These are phyloP conservation scores for Bombycilla garrulus DNA, from an alignment of 2,113 vertebrate genomes.

Conservation along the genomic window DNA sequence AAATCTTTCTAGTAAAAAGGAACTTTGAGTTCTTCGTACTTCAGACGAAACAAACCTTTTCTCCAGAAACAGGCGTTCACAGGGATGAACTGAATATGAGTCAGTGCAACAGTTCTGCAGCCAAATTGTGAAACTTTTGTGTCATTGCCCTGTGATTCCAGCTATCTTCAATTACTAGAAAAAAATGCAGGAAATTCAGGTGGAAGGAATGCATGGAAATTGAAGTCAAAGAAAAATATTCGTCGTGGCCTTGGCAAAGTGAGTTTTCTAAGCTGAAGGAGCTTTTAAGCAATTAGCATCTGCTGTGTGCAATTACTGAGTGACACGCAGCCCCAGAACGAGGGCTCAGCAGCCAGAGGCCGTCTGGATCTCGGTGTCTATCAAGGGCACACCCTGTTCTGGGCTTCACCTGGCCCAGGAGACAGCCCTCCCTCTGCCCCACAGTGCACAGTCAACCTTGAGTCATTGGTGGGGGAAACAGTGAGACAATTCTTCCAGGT, in stretches of 20 bases:
- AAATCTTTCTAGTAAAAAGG: neutral
- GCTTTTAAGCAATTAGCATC: constrained; percentile 35
- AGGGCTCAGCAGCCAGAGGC: neutral
- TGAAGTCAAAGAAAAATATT: constrained; percentile 46
- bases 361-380: constrained; percentile 16
- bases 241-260: neutral
- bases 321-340: constrained; percentile 17
- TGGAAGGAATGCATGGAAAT: constrained; percentile 55
- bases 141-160: constrained; percentile 33
- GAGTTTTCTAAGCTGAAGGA: constrained; percentile 14
- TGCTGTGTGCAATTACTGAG: neutral
- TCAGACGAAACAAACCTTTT: neutral
- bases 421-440: neutral
- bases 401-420: constrained; percentile 13
- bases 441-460: neutral
- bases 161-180: constrained; percentile 33
- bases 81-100: neutral
- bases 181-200: constrained; percentile 50
- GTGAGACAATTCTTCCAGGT: neutral
- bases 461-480: neutral
- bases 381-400: neutral
- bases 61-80: neutral
- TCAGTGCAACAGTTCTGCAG: neutral
- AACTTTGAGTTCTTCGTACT: neutral
- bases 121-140: constrained; percentile 34